Evolutionary conservation across 2,888 invertebrate species (phyloP).

Genomic region (Rotaria sp.): DNA sequence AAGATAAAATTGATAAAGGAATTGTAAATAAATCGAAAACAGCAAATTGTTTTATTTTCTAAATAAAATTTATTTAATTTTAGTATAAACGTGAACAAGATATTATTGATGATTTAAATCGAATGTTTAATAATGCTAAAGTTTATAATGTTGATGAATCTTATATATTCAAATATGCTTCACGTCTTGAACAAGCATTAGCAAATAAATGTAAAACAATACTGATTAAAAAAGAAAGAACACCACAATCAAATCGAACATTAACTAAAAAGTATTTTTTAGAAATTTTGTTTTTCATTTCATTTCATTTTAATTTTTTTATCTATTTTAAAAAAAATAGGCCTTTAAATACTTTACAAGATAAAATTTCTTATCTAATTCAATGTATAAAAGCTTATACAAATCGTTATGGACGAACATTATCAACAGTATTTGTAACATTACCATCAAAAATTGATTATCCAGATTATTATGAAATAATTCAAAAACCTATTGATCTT

Average conservation of each 20-base stretch:
- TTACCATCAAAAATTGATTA: constrained; percentile 38
- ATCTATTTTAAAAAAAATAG: background rate
- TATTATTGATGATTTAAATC: constrained; percentile 64
- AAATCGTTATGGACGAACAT: constrained; percentile 3
- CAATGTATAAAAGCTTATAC: background rate
- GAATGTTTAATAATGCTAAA: constrained; percentile 90
- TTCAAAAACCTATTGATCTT: constrained; percentile 39
- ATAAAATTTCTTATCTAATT: background rate
- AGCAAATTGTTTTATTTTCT: no score
- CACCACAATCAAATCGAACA: background rate
- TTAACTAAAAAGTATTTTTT: background rate
- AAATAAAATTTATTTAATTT: background rate
- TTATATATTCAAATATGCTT: constrained; percentile 33
- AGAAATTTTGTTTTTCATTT: background rate
- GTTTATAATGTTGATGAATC: constrained; percentile 60
- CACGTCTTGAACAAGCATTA: background rate
- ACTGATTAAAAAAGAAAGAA: background rate
- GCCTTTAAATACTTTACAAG: background rate
- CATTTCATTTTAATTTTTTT: no score
- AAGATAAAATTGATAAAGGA: constrained; percentile 29
- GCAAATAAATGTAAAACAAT: background rate
- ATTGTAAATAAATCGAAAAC: background rate
- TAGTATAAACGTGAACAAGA: constrained; percentile 30
- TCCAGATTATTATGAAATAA: constrained; percentile 40
- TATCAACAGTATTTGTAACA: constrained; percentile 35